Percentiles rank a stretch among this genome's conserved stretches.
Evolutionary conservation across 2,888 invertebrate genomes (phyloP).

Genomic region (Ochropacha duplaris): DNA sequence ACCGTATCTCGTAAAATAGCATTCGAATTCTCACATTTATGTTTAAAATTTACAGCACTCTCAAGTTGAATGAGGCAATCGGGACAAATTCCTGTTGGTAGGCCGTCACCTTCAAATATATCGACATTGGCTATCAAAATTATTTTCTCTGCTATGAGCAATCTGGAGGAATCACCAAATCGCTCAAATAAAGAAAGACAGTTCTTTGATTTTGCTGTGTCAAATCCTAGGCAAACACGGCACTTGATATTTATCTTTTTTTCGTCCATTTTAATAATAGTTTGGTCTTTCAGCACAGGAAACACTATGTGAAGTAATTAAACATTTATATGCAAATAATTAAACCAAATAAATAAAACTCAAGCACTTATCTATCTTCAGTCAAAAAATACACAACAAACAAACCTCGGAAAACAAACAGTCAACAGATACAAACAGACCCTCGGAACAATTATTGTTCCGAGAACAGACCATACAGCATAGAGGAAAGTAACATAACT

Average conservation of each 20-base stretch:
- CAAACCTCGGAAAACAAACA: too few species aligned
- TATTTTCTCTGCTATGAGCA: slow-evolving; percentile 52
- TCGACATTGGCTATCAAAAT: slow-evolving; percentile 53
- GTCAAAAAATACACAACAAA: too few species aligned
- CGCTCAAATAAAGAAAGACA: slow-evolving; percentile 47
- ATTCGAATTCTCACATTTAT: slow-evolving; percentile 60
- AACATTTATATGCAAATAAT: too few species aligned
- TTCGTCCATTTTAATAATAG: slow-evolving; percentile 25
- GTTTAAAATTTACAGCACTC: slow-evolving; percentile 56
- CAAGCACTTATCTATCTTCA: too few species aligned
- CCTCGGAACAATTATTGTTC: too few species aligned
- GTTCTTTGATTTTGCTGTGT: slow-evolving; percentile 34
- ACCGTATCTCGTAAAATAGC: slow-evolving; percentile 34
- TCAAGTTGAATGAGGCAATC: slow-evolving; percentile 60
- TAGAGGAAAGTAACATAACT: too few species aligned
- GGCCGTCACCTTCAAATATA: slow-evolving; percentile 54
- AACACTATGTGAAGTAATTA: too few species aligned
- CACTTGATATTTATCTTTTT: slow-evolving; percentile 43
- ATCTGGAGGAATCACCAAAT: slow-evolving; percentile 37
- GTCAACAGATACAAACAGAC: too few species aligned
- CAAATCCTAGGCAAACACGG: slow-evolving; percentile 54
- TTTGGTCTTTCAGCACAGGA: too few species aligned
- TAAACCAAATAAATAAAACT: too few species aligned
- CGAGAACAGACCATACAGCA: too few species aligned
- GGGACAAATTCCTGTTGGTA: slow-evolving; percentile 63